Evolutionary conservation across 2,113 vertebrate genomes (phyloP), one percentile per base, ranked within the genome.

Genomic region (Eulacestoma nigropectus): DNA sequence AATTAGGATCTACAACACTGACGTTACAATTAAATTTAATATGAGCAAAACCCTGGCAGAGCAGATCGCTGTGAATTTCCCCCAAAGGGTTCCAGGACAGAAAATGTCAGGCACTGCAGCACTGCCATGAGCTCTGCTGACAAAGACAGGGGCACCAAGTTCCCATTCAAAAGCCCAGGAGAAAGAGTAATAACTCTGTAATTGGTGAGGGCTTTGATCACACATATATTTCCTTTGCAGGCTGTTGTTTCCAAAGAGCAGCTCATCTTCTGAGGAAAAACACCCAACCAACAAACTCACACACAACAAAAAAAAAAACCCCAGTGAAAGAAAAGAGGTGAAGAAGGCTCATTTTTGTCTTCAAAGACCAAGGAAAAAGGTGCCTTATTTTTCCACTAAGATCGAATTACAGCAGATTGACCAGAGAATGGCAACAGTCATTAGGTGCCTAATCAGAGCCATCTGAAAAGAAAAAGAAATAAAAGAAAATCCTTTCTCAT

Each of bases 181-280:
- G 92, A 95, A 94, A 94, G 62, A 84, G 83, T 97, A 98, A 98
- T 96, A 96, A 96, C 65, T 92, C 82, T 65, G 56, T 97, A 97
- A 98, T 96, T 97, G 97, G 92, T 52, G 63, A 96, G 84, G 89
- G 73, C 97, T 98, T 98, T 98, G 97, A 98, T 98, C 97, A 98
- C 92, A 96, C 69, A 93, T 88, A 75, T 81, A 96, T 98, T 97
- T 97, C 90, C 87, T 94, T 94, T 93, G 95, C 82, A 95, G 96
- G 83, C 93, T 93, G 96, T 77, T 90, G 87, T 76, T 94, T 81
- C 86, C 90, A 96, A 97, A 98, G 65, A 97, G 95, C 78, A 83
- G 74, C 94, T 97, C 97, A 94, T 98, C 96, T 97, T 92, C 94
- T 73, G 65, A 84, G 91, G 29, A 77, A 76, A 95, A 74, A 77